phyloP scores from a whole-genome alignment of 1,140 invertebrate genomes.

The Apolygus lucorum region DNA sequence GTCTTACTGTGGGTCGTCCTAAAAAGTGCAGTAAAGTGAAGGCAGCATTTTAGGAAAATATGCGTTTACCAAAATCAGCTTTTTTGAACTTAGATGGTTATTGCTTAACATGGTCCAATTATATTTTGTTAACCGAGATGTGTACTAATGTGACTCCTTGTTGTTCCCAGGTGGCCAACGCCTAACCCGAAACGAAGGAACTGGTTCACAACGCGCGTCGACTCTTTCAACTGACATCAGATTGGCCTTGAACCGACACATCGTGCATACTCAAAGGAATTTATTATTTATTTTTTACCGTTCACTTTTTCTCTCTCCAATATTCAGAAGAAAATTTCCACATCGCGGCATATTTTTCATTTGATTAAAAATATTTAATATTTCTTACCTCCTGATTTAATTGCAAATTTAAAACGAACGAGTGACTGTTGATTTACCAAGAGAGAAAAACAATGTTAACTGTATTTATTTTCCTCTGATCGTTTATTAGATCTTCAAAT shows the following conservation, averaged over 20 bases:
- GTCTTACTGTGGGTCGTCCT: neutral
- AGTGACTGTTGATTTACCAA: neutral
- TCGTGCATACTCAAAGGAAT: neutral
- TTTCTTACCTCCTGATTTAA: neutral
- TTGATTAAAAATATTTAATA: neutral
- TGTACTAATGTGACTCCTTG: neutral
- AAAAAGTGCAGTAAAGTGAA: neutral
- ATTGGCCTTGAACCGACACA: neutral
- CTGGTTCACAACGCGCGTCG: neutral
- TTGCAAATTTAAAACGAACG: neutral
- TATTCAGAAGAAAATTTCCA: neutral
- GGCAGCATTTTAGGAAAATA: neutral
- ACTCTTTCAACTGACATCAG: neutral
- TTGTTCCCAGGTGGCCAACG: constrained; percentile 1
- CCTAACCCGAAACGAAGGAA: neutral
- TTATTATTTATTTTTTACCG: neutral
- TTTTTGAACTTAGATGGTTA: neutral
- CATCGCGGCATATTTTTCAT: neutral
- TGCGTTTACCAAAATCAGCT: neutral
- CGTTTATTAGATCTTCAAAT: neutral
- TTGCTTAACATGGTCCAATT: neutral
- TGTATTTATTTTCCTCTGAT: neutral
- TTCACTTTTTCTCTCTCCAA: neutral
- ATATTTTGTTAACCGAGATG: neutral
- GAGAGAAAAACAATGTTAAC: neutral